These are phyloP conservation scores for Calonectris borealis DNA, from an alignment of 2,113 vertebrate species.

Conservation along the genomic window DNA sequence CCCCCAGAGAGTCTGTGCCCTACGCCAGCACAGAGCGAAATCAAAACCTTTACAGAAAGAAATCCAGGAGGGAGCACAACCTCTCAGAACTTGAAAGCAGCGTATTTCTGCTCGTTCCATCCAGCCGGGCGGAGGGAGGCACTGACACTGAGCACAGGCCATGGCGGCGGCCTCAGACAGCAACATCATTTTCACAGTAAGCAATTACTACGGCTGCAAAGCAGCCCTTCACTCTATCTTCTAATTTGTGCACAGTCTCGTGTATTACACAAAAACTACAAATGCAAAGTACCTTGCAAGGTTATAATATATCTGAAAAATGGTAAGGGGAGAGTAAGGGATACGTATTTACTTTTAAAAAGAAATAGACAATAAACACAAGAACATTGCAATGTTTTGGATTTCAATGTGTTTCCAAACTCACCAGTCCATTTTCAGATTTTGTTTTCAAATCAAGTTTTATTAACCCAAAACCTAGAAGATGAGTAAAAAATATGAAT, in stretches of 20 bases:
- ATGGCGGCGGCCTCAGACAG: background rate
- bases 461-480: conserved; percentile 93
- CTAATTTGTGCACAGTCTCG: background rate
- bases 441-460: conserved; percentile 97
- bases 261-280: background rate
- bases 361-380: background rate
- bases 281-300: background rate
- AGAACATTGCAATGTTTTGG: background rate
- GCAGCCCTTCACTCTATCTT: background rate
- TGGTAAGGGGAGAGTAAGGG: background rate
- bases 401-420: conserved; percentile 44
- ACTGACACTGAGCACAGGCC: background rate
- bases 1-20: background rate
- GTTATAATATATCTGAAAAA: background rate
- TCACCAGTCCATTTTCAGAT: conserved; percentile 96
- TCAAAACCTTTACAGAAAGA: background rate
- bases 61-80: background rate
- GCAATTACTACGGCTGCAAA: background rate
- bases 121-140: background rate
- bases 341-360: background rate
- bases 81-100: background rate
- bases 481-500: background rate
- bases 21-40: background rate
- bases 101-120: background rate
- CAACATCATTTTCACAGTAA: background rate